These are phyloP conservation scores for Drosophila basisetae DNA, from an alignment of 2,888 invertebrate genomes.

Conservation along the genomic window DNA sequence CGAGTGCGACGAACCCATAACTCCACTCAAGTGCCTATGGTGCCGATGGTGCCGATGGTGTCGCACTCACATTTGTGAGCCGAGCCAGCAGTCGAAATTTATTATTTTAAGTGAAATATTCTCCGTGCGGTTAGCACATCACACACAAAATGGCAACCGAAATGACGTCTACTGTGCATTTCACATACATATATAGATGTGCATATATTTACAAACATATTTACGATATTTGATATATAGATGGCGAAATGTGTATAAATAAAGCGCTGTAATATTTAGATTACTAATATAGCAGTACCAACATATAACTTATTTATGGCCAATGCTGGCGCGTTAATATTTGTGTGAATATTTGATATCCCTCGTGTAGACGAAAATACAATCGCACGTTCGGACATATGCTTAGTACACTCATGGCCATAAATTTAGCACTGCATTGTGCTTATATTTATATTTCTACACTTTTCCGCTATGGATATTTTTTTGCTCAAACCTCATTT, in stretches of 20 bases:
- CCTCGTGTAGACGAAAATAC: neutral
- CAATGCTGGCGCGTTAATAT: constrained; percentile 5
- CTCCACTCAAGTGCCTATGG: constrained; percentile 6
- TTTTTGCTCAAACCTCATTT: neutral
- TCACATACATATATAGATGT: neutral
- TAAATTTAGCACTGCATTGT: neutral
- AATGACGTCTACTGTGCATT: constrained; percentile 20
- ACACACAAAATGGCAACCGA: constrained; percentile 24
- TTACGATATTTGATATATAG: neutral
- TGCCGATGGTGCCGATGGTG: constrained; percentile 1
- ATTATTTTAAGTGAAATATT: constrained; percentile 53
- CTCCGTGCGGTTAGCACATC: constrained; percentile 11
- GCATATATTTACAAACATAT: neutral
- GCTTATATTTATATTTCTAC: neutral
- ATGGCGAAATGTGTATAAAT: constrained; percentile 40
- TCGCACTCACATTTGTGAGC: constrained; percentile 9
- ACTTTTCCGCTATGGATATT: neutral
- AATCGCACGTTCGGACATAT: neutral
- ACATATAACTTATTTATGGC: constrained; percentile 29
- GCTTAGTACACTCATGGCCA: neutral
- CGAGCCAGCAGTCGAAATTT: constrained; percentile 27
- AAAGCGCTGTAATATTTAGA: constrained; percentile 32
- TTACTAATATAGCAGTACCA: constrained; percentile 29
- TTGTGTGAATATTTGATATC: constrained; percentile 14
- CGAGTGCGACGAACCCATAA: constrained; percentile 23